Conservation (phyloP, 2,888 invertebrate genomes). For the Leucoma salicis region DNA sequence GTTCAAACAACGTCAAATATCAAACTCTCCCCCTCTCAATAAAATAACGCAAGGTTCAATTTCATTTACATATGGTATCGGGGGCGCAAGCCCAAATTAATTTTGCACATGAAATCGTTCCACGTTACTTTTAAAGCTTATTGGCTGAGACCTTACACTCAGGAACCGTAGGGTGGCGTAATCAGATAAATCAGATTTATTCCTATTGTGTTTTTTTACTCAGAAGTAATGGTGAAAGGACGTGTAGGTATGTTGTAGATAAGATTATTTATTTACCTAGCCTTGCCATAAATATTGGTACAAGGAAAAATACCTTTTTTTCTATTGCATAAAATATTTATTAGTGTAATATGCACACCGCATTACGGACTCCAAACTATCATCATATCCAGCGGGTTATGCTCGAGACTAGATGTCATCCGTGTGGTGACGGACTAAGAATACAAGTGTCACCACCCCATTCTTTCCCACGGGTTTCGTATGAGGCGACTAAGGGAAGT, state of each 20-base stretch:
- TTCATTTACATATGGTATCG: conserved; percentile 62
- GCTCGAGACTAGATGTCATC: too few species aligned
- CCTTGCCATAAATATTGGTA: too few species aligned
- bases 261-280: not conserved
- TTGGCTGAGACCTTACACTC: conserved; percentile 36
- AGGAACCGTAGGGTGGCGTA: conserved; percentile 19
- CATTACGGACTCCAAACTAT: too few species aligned
- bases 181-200: conserved; percentile 39
- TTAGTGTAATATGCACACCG: too few species aligned
- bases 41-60: conserved; percentile 50
- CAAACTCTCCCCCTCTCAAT: conserved; percentile 32
- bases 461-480: too few species aligned
- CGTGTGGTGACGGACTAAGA: too few species aligned
- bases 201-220: conserved; percentile 26
- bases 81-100: conserved; percentile 52
- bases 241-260: conserved; percentile 5
- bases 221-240: conserved; percentile 7
- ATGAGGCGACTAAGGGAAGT: too few species aligned
- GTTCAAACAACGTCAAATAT: conserved; percentile 46
- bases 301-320: too few species aligned
- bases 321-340: too few species aligned
- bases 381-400: too few species aligned
- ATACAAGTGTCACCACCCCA: too few species aligned
- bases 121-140: conserved; percentile 48
- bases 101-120: conserved; percentile 48